Evolutionary conservation across 1,140 invertebrate genomes (phyloP), one percentile per base, ranked within the genome.

Genomic region (Drosophila trapezifrons): DNA sequence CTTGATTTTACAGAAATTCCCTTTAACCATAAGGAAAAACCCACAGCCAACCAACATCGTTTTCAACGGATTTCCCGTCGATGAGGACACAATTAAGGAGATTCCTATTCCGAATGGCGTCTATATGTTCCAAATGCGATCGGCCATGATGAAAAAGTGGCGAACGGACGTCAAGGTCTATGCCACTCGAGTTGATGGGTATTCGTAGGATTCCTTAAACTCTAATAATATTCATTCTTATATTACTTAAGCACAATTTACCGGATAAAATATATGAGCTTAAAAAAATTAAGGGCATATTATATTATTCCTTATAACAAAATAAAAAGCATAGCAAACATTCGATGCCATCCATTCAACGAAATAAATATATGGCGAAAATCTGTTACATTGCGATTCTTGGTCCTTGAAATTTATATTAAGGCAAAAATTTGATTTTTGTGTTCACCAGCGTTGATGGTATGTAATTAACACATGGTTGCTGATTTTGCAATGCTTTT

Each of bases 21-120:
- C 1, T 25, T 32, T 18, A 32, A 64, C 17, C 22, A 25, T 4
- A 12, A 12, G 20, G 13, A 32, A 18, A 43, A 25, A 4, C 6
- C 27, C 3, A 12, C 37, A 45, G 64, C 38, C 55, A 45, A n/a
- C 2, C 9, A 32, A 45, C 27, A 25, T 67, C 1, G 17, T 47
- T 46, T 60, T 63, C n/a, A 43, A 42, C 25, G 66, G 45, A 0
- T 74, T 74, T 38, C 10, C 38, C n/a, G 57, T 77, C 38, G 49
- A 78, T 8, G 80, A 83, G 38, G 51, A 66, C n/a, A 78, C 81
- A 20, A 20, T 62, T 0, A 71, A 55, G 2, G 63, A 75, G 3
- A 71, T 83, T n/a, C 80, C 80, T 1, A 45, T 63, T 4, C 80
- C 80, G 2, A 70, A 45, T 12, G 80, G 80, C 13, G 56, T 57